phyloP scores from a whole-genome alignment of 2,888 invertebrate genomes.

The Leptodirus hochenwartii region DNA sequence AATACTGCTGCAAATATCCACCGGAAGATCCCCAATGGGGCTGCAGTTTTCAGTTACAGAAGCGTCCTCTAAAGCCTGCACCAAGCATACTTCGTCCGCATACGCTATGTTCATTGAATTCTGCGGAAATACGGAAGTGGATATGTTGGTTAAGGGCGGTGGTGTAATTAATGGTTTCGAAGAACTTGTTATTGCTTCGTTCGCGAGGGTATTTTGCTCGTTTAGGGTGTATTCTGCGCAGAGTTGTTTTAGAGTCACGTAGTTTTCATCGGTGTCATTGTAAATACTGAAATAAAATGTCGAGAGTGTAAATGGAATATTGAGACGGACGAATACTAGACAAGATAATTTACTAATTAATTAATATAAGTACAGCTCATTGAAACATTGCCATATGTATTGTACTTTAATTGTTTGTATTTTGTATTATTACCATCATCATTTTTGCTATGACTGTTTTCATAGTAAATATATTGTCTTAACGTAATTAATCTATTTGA shows the following conservation, averaged over 20 bases:
- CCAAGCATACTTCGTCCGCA: conserved; percentile 27
- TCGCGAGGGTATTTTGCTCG: conserved; percentile 16
- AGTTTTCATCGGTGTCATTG: conserved; percentile 23
- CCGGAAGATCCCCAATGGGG: conserved; percentile 23
- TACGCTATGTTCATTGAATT: conserved; percentile 22
- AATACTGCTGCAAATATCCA: conserved; percentile 25
- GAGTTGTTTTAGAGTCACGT: conserved; percentile 26
- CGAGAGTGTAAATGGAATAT: no score
- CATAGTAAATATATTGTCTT: no score
- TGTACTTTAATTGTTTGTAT: no score
- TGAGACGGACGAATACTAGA: no score
- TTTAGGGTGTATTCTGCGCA: conserved; percentile 23
- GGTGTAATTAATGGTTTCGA: neutral
- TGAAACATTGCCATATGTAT: no score
- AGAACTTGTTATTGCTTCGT: no score
- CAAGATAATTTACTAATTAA: no score
- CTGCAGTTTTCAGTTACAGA: conserved; percentile 27
- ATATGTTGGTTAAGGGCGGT: neutral
- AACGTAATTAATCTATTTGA: no score
- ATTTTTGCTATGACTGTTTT: no score
- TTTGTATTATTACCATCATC: no score
- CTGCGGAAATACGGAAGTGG: neutral
- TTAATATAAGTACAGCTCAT: no score
- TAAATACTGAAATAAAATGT: no score
- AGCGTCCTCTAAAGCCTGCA: conserved; percentile 25